phyloP scores from a whole-genome alignment of 2,113 vertebrate genomes.

The Corapipo altera region DNA sequence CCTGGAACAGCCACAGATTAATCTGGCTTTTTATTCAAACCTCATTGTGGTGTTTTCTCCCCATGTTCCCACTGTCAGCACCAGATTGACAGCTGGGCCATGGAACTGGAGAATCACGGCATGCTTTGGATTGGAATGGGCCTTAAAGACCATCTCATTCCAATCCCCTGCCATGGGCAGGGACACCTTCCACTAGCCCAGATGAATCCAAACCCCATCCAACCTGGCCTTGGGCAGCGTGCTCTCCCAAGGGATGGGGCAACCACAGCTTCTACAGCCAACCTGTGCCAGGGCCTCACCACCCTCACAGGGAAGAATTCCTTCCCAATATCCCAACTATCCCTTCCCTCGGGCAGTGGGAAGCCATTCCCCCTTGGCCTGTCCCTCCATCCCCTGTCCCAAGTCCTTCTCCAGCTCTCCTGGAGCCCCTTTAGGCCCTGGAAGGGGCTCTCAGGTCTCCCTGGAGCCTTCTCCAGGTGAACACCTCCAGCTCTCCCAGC shows the following conservation, averaged over 20 bases:
- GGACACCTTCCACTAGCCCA: neutral
- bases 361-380: neutral
- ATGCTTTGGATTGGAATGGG: neutral
- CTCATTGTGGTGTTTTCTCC: neutral
- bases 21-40: neutral
- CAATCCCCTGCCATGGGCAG: neutral
- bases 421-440: neutral
- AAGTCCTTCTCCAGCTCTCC: neutral
- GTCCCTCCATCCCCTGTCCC: neutral
- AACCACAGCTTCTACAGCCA: neutral
- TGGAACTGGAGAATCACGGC: neutral
- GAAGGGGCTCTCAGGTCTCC: neutral
- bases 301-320: neutral
- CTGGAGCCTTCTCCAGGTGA: neutral
- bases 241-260: too few relatives aligned
- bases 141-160: neutral
- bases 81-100: neutral
- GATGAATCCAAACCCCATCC: neutral
- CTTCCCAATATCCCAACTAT: neutral
- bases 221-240: neutral
- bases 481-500: neutral
- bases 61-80: neutral
- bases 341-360: neutral
- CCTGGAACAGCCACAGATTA: neutral
- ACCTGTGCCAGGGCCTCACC: neutral